These are phyloP conservation scores for Xanthorhoe spadicearia DNA, from an alignment of 2,888 invertebrate genomes.

Conservation along the genomic window DNA sequence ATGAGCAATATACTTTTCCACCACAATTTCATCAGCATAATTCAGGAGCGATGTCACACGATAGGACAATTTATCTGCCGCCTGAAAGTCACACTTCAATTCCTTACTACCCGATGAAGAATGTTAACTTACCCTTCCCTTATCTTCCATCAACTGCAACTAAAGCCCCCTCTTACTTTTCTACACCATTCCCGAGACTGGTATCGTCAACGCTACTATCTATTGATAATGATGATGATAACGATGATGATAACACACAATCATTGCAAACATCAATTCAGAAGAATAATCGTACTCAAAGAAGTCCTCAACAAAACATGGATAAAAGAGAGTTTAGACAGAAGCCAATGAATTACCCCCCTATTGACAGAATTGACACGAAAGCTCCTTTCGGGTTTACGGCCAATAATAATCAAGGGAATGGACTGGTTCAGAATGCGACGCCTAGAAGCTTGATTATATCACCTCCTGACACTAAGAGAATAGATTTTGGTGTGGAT, in stretches of 20 bases:
- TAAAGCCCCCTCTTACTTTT: constrained; percentile 65
- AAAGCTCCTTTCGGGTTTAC: constrained; percentile 57
- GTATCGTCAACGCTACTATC: constrained; percentile 64
- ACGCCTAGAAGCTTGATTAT: constrained; percentile 61
- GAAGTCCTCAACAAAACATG: constrained; percentile 39
- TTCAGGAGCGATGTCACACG: constrained; percentile 61
- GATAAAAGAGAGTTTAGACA: constrained; percentile 61
- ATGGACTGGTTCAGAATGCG: constrained; percentile 52
- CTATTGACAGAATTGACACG: constrained; percentile 69
- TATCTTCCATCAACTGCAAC: constrained; percentile 69
- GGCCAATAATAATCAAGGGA: constrained; percentile 41
- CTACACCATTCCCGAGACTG: constrained; percentile 65
- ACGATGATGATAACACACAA: constrained; percentile 52
- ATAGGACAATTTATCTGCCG: constrained; percentile 71
- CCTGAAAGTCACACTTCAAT: constrained; percentile 70
- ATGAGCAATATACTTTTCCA: constrained; percentile 69
- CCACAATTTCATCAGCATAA: constrained; percentile 66
- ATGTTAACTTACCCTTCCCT: constrained; percentile 65
- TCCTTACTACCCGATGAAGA: constrained; percentile 69
- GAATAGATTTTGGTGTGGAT: constrained; percentile 50
- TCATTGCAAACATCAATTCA: constrained; percentile 39
- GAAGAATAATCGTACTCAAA: constrained; percentile 57
- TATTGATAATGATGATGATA: constrained; percentile 59
- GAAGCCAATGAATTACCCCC: constrained; percentile 58
- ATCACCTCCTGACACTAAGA: constrained; percentile 25